Conservation (phyloP, 1,140 invertebrate genomes). For the Papilio xuthus region DNA sequence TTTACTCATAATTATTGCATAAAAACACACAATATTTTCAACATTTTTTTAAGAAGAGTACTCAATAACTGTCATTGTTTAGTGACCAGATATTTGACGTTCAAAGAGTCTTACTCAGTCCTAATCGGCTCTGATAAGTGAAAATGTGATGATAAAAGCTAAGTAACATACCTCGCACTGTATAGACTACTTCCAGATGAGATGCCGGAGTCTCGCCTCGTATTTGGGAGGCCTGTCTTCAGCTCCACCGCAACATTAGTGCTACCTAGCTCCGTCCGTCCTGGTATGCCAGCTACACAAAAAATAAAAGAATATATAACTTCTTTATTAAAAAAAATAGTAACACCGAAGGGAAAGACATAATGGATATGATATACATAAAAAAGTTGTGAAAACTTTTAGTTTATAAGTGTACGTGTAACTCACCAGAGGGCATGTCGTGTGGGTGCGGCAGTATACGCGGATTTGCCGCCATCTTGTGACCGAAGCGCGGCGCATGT, state of each 20-base stretch:
- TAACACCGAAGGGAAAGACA: too few relatives aligned
- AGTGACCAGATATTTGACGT: too few relatives aligned
- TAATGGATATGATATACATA: too few relatives aligned
- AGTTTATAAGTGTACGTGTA: slow-evolving; percentile 8
- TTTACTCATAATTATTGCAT: slow-evolving; percentile 27
- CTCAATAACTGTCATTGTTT: too few relatives aligned
- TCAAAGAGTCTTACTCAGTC: too few relatives aligned
- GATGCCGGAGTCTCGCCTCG: slow-evolving; percentile 78
- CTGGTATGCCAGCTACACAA: slow-evolving; percentile 50
- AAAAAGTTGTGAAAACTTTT: too few relatives aligned
- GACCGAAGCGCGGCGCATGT: slow-evolving; percentile 69
- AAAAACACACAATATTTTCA: neutral
- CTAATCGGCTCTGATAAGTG: too few relatives aligned
- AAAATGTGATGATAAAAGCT: neutral
- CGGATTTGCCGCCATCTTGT: slow-evolving; percentile 70
- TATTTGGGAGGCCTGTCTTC: slow-evolving; percentile 70
- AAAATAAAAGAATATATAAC: neutral
- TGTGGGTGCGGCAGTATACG: slow-evolving; percentile 60
- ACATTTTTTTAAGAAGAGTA: too few relatives aligned
- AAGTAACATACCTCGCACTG: slow-evolving; percentile 68
- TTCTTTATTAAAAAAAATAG: too few relatives aligned
- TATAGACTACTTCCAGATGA: slow-evolving; percentile 80
- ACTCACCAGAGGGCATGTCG: slow-evolving; percentile 65
- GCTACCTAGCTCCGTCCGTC: slow-evolving; percentile 67
- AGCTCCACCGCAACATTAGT: slow-evolving; percentile 73